Evolutionary conservation across 2,888 invertebrate species (phyloP).

Genomic region (Eilema griseolum): DNA sequence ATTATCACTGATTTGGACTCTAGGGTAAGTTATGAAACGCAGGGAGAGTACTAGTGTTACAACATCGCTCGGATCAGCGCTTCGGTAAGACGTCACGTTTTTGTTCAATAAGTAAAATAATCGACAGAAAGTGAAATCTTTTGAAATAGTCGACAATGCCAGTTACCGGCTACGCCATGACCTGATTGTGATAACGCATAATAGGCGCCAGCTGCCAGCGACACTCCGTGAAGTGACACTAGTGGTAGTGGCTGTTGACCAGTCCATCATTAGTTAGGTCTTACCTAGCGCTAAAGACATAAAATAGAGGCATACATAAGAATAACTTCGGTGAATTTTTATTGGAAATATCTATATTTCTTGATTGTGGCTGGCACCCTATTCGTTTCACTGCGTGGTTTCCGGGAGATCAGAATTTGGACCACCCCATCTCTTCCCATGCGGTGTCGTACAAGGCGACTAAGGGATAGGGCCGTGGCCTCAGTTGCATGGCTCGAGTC

Average conservation of each 20-base stretch:
- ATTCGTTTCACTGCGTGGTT: too few species aligned
- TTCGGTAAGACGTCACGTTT: slow-evolving; percentile 16
- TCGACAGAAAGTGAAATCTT: slow-evolving; percentile 16
- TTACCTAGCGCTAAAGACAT: not conserved
- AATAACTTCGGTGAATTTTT: too few species aligned
- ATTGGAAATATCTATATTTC: too few species aligned
- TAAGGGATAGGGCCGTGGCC: too few species aligned
- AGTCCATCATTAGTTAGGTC: not conserved
- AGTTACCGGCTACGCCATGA: not conserved
- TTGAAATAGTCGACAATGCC: slow-evolving; percentile 10
- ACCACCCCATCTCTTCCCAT: too few species aligned
- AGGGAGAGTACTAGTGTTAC: not conserved
- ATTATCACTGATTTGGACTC: not conserved
- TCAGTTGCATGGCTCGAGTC: too few species aligned
- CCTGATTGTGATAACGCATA: slow-evolving; percentile 5
- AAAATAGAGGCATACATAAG: not conserved
- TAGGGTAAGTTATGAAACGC: not conserved
- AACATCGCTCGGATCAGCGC: not conserved
- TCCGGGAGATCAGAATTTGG: too few species aligned
- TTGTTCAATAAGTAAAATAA: slow-evolving; percentile 14
- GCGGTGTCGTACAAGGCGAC: too few species aligned
- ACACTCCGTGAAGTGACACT: not conserved
- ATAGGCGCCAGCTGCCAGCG: not conserved
- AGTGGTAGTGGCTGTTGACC: not conserved
- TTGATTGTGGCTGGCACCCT: too few species aligned